These are phyloP conservation scores for Micropoecilia bifurca DNA, from an alignment of 2,797 vertebrate genomes.

Conservation along the genomic window DNA sequence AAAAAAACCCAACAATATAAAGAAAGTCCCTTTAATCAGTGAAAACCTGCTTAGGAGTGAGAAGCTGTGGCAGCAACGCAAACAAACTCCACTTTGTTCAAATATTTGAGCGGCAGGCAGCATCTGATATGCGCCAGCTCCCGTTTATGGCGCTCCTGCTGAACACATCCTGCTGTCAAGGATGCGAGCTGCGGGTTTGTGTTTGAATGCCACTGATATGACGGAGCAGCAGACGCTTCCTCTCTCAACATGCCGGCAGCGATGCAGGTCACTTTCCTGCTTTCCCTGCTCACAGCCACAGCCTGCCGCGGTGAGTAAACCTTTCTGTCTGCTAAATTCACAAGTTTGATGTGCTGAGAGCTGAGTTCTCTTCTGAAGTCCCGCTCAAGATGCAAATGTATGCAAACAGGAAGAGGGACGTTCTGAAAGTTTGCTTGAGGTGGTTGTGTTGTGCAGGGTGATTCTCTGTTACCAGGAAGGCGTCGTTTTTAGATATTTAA, in stretches of 20 bases:
- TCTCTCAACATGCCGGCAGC: slow-evolving; percentile 61
- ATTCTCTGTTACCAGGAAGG: neutral
- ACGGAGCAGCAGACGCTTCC: slow-evolving; percentile 20
- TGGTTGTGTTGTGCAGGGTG: neutral
- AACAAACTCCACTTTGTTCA: slow-evolving; percentile 49
- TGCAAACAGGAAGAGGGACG: slow-evolving; percentile 43
- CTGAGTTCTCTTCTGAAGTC: neutral
- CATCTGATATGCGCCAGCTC: slow-evolving; percentile 23
- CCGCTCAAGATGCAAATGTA: slow-evolving; percentile 47
- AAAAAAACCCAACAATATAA: neutral
- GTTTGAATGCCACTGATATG: slow-evolving; percentile 25
- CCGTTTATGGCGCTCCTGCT: slow-evolving; percentile 43
- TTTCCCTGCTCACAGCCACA: slow-evolving; percentile 39
- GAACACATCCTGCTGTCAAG: slow-evolving; percentile 74
- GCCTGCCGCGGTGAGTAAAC: slow-evolving; percentile 49
- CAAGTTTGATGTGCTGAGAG: neutral
- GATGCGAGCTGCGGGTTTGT: slow-evolving; percentile 53
- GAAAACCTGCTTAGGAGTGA: slow-evolving; percentile 6
- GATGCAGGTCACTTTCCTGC: slow-evolving; percentile 48
- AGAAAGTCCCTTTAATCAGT: neutral
- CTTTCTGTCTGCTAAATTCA: slow-evolving; percentile 10
- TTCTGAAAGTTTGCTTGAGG: neutral
- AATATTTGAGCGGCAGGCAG: slow-evolving; percentile 60
- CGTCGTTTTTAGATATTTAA: neutral
- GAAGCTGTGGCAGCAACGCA: slow-evolving; percentile 18